phyloP scores from a whole-genome alignment of 2,888 invertebrate species.

The Eupithecia exiguata region DNA sequence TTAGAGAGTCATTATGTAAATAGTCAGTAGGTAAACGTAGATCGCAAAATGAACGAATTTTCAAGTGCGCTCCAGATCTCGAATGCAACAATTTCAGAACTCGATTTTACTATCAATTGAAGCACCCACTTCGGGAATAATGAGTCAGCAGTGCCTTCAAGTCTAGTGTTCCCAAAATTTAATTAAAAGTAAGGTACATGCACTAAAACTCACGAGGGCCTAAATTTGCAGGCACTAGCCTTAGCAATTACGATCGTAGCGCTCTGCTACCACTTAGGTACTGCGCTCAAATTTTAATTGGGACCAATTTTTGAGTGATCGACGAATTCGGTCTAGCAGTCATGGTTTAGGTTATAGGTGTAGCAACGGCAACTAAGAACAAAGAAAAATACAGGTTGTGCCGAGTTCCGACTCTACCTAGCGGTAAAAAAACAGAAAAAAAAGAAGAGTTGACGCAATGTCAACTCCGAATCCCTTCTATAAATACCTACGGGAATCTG shows the following conservation, averaged over 20 bases:
- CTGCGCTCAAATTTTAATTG: conserved; percentile 73
- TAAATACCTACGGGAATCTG: too few relatives aligned
- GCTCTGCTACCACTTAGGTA: conserved; percentile 53
- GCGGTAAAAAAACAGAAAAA: too few relatives aligned
- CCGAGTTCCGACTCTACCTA: too few relatives aligned
- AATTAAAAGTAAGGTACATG: conserved; percentile 35
- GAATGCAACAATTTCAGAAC: conserved; percentile 13
- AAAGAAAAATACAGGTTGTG: too few relatives aligned
- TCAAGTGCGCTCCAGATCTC: background rate
- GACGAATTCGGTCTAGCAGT: conserved; percentile 46
- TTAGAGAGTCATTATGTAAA: too few relatives aligned
- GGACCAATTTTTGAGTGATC: conserved; percentile 66
- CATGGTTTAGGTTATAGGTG: background rate
- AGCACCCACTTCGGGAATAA: conserved; percentile 29
- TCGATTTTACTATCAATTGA: conserved; percentile 32
- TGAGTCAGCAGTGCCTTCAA: conserved; percentile 27
- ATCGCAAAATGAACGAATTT: conserved; percentile 8
- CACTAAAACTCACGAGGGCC: conserved; percentile 48
- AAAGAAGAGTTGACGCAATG: background rate
- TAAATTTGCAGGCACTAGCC: conserved; percentile 48
- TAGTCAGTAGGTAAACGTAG: background rate
- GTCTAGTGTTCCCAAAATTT: conserved; percentile 36
- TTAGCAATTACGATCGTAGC: conserved; percentile 59
- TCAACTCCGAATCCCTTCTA: background rate
- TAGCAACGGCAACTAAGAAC: background rate